Evolutionary conservation across 2,888 invertebrate species (phyloP).

Genomic region (Leucoma salicis): DNA sequence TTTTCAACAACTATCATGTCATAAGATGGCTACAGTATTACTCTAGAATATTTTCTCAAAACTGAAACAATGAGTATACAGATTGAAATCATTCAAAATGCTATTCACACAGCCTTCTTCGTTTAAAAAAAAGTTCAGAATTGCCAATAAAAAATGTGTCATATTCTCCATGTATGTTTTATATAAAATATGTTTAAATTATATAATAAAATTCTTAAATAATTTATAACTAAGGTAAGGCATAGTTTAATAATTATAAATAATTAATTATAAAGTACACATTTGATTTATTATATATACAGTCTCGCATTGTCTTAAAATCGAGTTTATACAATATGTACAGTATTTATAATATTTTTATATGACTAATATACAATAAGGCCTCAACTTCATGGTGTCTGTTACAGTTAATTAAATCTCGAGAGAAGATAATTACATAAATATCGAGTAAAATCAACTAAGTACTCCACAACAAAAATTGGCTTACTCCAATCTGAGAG

Average conservation of each 20-base stretch:
- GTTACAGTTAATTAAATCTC: conserved; percentile 21
- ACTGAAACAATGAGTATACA: conserved; percentile 14
- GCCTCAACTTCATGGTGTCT: conserved; percentile 26
- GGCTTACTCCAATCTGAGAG: conserved; percentile 58
- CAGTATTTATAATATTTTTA: conserved; percentile 45
- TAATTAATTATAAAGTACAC: conserved; percentile 73
- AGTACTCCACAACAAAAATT: conserved; percentile 58
- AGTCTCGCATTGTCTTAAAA: conserved; percentile 77
- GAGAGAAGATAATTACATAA: too few relatives aligned
- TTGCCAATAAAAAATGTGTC: conserved; percentile 38
- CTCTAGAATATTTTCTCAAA: conserved; percentile 11
- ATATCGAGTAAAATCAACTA: conserved; percentile 12
- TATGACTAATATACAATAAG: conserved; percentile 42
- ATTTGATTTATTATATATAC: conserved; percentile 69
- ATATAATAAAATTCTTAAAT: conserved; percentile 35
- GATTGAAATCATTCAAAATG: conserved; percentile 60
- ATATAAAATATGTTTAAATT: conserved; percentile 48
- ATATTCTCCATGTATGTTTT: conserved; percentile 26
- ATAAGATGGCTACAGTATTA: too few relatives aligned
- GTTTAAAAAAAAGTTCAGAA: conserved; percentile 46
- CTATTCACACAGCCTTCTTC: conserved; percentile 73
- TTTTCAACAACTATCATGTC: too few relatives aligned
- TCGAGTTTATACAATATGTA: conserved; percentile 63
- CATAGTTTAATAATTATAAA: conserved; percentile 72
- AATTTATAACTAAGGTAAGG: conserved; percentile 60